Base-by-base conservation (phyloP, 2,888 invertebrate genomes). In the Ophioninae sp. region DNA sequence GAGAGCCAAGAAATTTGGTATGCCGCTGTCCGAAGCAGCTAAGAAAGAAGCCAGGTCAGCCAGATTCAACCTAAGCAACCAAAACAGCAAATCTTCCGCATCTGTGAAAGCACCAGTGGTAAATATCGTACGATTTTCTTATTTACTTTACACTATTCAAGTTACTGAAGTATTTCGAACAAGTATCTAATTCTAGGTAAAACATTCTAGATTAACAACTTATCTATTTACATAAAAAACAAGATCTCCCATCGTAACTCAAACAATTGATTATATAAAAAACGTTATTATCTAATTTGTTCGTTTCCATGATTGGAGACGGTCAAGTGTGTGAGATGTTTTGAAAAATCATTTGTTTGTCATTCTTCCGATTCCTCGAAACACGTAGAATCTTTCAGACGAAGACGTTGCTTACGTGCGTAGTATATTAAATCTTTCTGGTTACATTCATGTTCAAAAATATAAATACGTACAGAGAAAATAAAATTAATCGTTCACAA, bases 1-100 rank as follows among this genome's bases (percentile, higher is more conserved):
- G 94, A 94, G 97, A 88, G 97, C 97, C 1, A 96, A 97, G 89
- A 95, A 97, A 89, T 97, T 97, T 93, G 97, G 97, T 6, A 93
- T 96, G 50, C 94, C 95, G 17, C 92, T 95, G 83, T 93, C 95
- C 74, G 95, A 94, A 69, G 93, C 94, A 82, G 95, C 95, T 2
- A 95, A 95, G 85, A 96, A 96, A 90, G 94, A 95, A 90, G 96
- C 95, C 0, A 94, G 96, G 86, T 95, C 95, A 83, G 95, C 95
- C 86, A 93, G 96, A 87, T 96, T 96, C 93, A 95, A 95, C 64
- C 56, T 87, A 6, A 88, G 86, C 82, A 90, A 88, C 81, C 88
- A 88, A 72, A 91, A 89, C 86, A 89, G 87, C 62, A 91, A 90
- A 80, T 92, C 92, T 37, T 90, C 91, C 61, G 88, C 90, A 64